Base-by-base conservation (phyloP, 2,113 vertebrate species). In the Vidua macroura region DNA sequence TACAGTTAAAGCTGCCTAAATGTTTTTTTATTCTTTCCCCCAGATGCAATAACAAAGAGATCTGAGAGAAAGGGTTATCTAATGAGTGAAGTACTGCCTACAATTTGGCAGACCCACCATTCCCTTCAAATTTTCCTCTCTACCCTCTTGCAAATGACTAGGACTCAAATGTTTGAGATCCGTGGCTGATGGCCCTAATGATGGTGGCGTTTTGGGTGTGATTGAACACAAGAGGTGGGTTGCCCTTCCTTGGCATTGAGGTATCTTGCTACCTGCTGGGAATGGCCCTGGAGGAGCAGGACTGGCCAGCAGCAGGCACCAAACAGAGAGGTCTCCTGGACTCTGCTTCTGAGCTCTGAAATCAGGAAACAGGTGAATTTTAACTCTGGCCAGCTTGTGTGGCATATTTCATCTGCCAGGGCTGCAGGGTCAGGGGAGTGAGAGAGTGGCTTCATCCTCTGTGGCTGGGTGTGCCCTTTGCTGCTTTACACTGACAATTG, bases 331-430 rank as follows among this genome's bases (percentile, higher is more conserved):
- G 3, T 37, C 48, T 63, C 64, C 18, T 68, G 39, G 68, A 52
- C 4, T 33, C 11, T 9, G 0, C 8, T 72, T 43, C 12, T 30
- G 49, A 86, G 43, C 18, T 55, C 33, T 43, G 43, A 33, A 11
- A 22, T 16, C 35, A 74, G 48, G n/a, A 56, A 20, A 31, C 1
- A 63, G 66, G 20, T 23, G 30, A 33, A 55, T 15, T n/a, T 37
- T 55, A 51, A 20, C 33, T 49, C 23, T 78, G 43, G 8, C 11
- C 2, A 6, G 15, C 15, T 52, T 33, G 27, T 67, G 41, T 27
- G 31, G 5, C 4, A 5, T 0, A 1, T 7, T 56, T 92, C 23
- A 15, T 48, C 43, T 86, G 43, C 10, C 7, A 3, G 14, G 33
- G 27, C 56, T 82, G 49, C 16, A 82, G 53, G 21, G 55, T 52